Base-by-base conservation (phyloP, 2,888 invertebrate genomes). In the Linyphia triangularis region DNA sequence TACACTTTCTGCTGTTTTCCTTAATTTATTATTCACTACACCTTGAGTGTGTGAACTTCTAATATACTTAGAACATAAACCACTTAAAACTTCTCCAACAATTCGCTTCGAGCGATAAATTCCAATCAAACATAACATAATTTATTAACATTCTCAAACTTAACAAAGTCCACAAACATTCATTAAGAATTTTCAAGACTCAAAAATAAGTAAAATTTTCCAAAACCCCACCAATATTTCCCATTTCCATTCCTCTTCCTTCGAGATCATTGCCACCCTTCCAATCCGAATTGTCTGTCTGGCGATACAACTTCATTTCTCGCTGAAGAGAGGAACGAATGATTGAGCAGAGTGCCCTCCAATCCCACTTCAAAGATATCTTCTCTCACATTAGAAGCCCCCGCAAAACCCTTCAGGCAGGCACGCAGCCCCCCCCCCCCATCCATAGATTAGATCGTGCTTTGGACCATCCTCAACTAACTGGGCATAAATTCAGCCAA, bases 401-500 rank as follows among this genome's bases (percentile, higher is more conserved):
- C 28, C 16, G 19, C 63, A 33, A 51, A 51, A 40, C 67, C 78
- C 78, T 65, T 65, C 13, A 24, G 63, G 65, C 37, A 26, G 51
- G 30, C 59, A 59, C 63, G 30, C 22, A 16, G 19, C 19, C n/a
- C 67, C 9, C 67, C 24, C 13, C 13, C 63, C 30, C 37, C 69
- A 6, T 37, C 37, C 10, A 16, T n/a, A n/a, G 33, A 37, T 37
- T 30, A 37, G 81, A 81, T 69, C 59, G 26, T n/a, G 19, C 26
- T 69, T 69, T 43, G 63, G 83, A 73, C 83, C 28, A 43, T 30
- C 59, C 63, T 22, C 72, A 72, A 81, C 70, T 33, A 73, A 63
- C 73, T 30, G 65, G 51, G 83, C 83, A 83, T 83, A 83, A 83
- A 83, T 65, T 73, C 73, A 51, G 33, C 51, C 22, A 28, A 30